A percentile compares a stretch with the other conserved stretches of the same genome.
phyloP scores from a whole-genome alignment of 92 coral and sea anemone species.

The Palythoa caribaeorum region DNA sequence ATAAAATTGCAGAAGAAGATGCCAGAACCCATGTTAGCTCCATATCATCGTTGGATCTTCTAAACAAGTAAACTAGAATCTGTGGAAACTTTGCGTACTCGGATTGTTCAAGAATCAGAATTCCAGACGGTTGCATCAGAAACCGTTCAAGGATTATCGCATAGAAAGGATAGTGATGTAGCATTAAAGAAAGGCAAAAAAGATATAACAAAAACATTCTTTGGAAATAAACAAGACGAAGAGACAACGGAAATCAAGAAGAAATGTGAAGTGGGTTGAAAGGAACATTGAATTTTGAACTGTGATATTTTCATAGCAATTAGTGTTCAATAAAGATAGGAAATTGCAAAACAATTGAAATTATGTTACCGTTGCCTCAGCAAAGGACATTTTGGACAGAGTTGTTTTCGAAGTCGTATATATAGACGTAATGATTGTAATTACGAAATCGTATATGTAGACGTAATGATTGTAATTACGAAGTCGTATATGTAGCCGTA shows the following conservation, averaged over 20 bases:
- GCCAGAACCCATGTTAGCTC: too few relatives aligned
- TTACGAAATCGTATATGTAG: too few relatives aligned
- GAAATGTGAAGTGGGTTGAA: background rate
- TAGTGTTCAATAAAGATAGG: constrained; percentile 56
- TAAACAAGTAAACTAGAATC: constrained; percentile 34
- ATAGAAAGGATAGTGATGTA: background rate
- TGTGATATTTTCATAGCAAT: background rate
- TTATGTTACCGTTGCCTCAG: constrained; percentile 66
- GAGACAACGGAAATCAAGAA: background rate
- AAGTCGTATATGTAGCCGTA: too few relatives aligned
- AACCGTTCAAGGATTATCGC: constrained; percentile 28
- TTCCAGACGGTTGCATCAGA: constrained; percentile 45
- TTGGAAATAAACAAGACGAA: background rate
- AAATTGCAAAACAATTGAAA: constrained; percentile 52
- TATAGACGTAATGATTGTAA: too few relatives aligned
- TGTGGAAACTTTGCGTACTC: constrained; percentile 26
- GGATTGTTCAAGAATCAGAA: constrained; percentile 45
- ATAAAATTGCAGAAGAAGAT: too few relatives aligned
- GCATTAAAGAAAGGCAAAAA: background rate
- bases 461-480: too few relatives aligned
- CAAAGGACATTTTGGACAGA: background rate
- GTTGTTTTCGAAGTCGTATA: background rate
- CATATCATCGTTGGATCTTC: too few relatives aligned
- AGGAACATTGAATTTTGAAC: constrained; percentile 21
- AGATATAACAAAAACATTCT: background rate